A percentile compares a stretch with the other conserved stretches of the same genome.
Conservation (phyloP, 2,888 invertebrate genomes). For the Aspidiotus rigidus region DNA sequence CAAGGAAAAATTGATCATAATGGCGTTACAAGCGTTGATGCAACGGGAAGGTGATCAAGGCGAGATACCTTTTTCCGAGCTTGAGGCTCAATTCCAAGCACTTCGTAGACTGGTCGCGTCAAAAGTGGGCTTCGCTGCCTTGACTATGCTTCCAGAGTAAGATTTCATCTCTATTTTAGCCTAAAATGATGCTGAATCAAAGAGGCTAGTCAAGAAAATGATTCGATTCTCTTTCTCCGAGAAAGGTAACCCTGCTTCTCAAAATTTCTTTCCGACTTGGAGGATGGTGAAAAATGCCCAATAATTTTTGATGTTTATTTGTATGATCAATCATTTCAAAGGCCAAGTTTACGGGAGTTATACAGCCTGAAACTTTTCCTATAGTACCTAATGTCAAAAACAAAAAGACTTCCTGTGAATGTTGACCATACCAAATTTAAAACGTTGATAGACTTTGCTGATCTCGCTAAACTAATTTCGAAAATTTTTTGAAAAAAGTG, state of each 20-base stretch:
- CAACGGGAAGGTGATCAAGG: constrained; percentile 59
- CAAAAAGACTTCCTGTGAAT: neutral
- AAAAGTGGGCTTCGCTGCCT: constrained; percentile 95
- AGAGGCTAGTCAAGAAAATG: too few species aligned
- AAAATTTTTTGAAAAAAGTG: neutral
- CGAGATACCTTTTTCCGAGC: constrained; percentile 52
- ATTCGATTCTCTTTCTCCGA: too few species aligned
- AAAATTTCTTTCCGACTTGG: too few species aligned
- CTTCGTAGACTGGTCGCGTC: constrained; percentile 86
- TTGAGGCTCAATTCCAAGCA: constrained; percentile 94
- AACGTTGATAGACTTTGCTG: too few species aligned
- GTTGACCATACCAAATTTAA: neutral
- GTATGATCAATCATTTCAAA: too few species aligned
- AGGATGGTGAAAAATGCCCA: too few species aligned
- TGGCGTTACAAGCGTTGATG: constrained; percentile 76
- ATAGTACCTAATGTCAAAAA: too few species aligned
- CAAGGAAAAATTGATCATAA: constrained; percentile 91
- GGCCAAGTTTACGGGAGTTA: too few species aligned
- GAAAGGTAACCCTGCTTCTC: too few species aligned
- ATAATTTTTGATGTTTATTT: too few species aligned
- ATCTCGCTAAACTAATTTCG: neutral
- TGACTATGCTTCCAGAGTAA: constrained; percentile 78
- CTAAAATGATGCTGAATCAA: too few species aligned
- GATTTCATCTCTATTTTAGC: neutral
- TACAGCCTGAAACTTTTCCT: too few species aligned